Base-by-base conservation (phyloP, 2,113 vertebrate genomes). In the Trematomus loennbergii region DNA sequence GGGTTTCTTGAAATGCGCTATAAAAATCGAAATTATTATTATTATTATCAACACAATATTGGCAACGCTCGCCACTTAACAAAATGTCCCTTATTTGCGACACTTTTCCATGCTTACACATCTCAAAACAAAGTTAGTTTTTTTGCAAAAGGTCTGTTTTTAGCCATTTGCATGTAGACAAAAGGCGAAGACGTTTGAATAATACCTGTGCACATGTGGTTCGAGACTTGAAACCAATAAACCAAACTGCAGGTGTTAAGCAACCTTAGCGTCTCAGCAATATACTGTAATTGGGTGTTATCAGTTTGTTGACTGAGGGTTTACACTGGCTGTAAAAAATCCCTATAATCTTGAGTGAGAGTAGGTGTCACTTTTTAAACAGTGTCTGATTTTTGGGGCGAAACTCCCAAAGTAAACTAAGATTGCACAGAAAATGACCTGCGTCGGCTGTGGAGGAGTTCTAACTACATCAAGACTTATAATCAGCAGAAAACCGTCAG, bases 331-430 rank as follows among this genome's bases (percentile, higher is more conserved):
- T 71, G 18, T 58, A 9, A 63, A 63, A 64, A 84, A 81, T 62
- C 40, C 72, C 79, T 83, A 36, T 89, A 68, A 88, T 91, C 85
- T 40, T 70, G 16, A 85, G 67, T 18, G 63, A 81, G 78, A 88
- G 78, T 82, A 46, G 72, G 72, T 82, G 79, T 83, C 62, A 72
- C 67, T 50, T 84, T 84, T 81, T 22, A 78, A 70, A 62, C 52
- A 18, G 18, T 9, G 72, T 81, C 81, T 88, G 83, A 0, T 11
- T 85, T 87, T 68, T 55, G 59, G 72, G 61, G 29, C 68, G 64
- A 90, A 90, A 88, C 78, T 58, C 74, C 33, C n/a, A 71, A 87
- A 75, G 79, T 81, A 85, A 83, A 82, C 20, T 65, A 17, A 49
- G 80, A 48, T 82, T 71, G 81, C 64, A 22, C 54, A 64, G 52